These are phyloP conservation scores for Lepidocyrtoides sp. DNA, from an alignment of 2,888 invertebrate genomes.

Conservation along the genomic window DNA sequence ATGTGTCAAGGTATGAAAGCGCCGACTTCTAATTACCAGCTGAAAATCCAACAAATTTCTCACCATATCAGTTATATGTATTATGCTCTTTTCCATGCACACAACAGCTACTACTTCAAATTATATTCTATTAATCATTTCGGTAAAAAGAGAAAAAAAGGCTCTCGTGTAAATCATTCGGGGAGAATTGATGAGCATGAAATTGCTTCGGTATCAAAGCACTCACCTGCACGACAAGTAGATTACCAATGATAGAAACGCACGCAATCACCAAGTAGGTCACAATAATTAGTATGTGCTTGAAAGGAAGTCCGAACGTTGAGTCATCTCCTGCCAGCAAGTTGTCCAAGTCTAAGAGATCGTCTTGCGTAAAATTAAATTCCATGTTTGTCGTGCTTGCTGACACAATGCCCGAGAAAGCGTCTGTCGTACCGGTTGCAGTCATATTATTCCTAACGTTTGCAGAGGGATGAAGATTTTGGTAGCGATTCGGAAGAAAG, in stretches of 20 bases:
- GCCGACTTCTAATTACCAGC: constrained; percentile 87
- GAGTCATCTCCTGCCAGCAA: constrained; percentile 77
- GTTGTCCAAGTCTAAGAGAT: constrained; percentile 83
- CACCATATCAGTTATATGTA: neutral
- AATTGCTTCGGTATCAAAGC: neutral
- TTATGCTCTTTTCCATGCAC: neutral
- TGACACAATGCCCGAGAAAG: constrained; percentile 66
- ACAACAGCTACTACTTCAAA: neutral
- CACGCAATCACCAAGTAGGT: constrained; percentile 82
- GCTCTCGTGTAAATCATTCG: neutral
- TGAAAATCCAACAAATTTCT: constrained; percentile 60
- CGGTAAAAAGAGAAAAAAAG: neutral
- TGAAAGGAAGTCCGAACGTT: constrained; percentile 75
- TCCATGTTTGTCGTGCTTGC: constrained; percentile 75
- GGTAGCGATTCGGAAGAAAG: neutral
- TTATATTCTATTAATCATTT: neutral
- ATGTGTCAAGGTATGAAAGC: constrained; percentile 88
- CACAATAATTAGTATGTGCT: constrained; percentile 82
- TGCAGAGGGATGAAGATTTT: neutral
- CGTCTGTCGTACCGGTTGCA: constrained; percentile 27
- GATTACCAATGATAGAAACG: constrained; percentile 84
- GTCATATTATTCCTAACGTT: neutral
- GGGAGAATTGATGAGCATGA: neutral
- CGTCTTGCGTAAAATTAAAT: constrained; percentile 82
- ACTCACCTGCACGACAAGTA: constrained; percentile 84